A percentile compares a stretch with the other conserved stretches of the same genome.
phyloP scores from a whole-genome alignment of 2,888 invertebrate species.

The Xestoiulus laeticollis region DNA sequence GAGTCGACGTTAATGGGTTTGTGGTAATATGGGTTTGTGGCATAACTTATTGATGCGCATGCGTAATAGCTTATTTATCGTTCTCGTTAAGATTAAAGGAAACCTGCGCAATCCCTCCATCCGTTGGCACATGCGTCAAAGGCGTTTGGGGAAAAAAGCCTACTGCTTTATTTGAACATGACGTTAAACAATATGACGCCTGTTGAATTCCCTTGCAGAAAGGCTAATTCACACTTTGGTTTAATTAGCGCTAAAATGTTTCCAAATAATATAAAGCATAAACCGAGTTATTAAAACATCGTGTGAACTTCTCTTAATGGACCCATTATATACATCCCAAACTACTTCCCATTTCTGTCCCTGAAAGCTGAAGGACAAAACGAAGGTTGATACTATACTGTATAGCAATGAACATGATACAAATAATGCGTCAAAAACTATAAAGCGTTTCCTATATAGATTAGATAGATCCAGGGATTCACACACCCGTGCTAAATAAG shows the following conservation, averaged over 20 bases:
- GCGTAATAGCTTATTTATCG: too few species aligned
- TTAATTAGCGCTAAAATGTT: conserved; percentile 3
- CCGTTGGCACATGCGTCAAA: not conserved
- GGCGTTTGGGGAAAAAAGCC: not conserved
- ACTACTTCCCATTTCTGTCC: not conserved
- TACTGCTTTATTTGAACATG: not conserved
- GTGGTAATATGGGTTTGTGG: too few species aligned
- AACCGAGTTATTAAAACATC: not conserved
- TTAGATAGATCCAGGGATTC: not conserved
- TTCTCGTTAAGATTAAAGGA: too few species aligned
- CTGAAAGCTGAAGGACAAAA: not conserved
- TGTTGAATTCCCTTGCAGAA: not conserved
- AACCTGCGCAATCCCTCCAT: too few species aligned
- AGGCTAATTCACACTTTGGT: not conserved
- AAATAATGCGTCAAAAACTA: not conserved
- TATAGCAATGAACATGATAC: not conserved
- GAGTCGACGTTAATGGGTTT: too few species aligned
- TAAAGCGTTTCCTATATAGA: not conserved
- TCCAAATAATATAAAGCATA: not conserved
- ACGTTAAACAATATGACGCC: not conserved
- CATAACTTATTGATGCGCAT: too few species aligned
- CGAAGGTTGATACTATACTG: conserved; percentile 26
- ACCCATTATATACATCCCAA: not conserved
- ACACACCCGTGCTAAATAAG: not conserved
- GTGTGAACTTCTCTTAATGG: not conserved